Base-by-base conservation (phyloP, 2,797 vertebrate genomes). In the Brotula barbata region DNA sequence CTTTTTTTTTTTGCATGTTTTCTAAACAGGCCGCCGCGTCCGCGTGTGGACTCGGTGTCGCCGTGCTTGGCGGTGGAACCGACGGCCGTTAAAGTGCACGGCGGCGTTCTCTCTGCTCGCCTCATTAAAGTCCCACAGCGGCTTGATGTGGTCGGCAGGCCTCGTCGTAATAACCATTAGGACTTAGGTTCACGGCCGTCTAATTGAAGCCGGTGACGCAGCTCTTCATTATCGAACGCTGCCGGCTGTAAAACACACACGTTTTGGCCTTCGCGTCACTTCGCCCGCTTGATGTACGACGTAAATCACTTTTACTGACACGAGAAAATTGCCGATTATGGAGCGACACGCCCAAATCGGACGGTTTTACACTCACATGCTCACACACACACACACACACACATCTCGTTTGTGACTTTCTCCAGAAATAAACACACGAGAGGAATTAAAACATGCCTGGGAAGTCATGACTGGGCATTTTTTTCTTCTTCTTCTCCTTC, bases 121-220 rank as follows among this genome's bases (percentile, higher is more conserved):
- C 71, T 86, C 85, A 76, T 92, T 87, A 83, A 77, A 20, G 47
- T 4, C n/a, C 68, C 36, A 12, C 77, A 77, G 62, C 22, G 36
- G 71, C 74, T 87, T 91, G 78, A 91, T 92, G 91, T 90, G 90
- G 90, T 79, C 14, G 21, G 48, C 54, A 55, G 45, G 71, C 77
- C 75, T 72, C 68, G 81, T 86, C 82, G 89, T 87, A 86, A 89
- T 87, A 84, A 88, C 83, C 81, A 87, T 88, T 81, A 89, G 60
- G 57, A 80, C 83, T 82, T 67, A 80, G 58, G 61, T 73, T 80
- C 77, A 77, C 71, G 63, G 71, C 54, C 71, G 56, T 64, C 67
- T 19, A 73, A 60, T 57, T 70, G 61, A 53, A 69, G 62, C 16
- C 40, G 34, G 66, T 80, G 85, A 85, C 73, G 61, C 74, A 7